Evolutionary conservation across 2,113 vertebrate species (phyloP).

Genomic region (Cathartes aura): DNA sequence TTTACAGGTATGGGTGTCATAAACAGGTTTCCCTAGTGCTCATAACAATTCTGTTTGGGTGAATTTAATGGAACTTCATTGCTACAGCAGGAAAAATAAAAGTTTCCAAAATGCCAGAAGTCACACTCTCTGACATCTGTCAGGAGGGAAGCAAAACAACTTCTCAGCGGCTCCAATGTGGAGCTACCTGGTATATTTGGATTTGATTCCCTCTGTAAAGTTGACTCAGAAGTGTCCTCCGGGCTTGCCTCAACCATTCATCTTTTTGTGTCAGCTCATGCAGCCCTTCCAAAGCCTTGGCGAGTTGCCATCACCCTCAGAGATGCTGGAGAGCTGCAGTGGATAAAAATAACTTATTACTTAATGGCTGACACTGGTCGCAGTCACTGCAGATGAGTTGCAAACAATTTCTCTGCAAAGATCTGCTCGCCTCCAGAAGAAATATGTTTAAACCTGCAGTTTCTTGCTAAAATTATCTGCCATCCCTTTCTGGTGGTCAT

Average conservation of each 20-base stretch:
- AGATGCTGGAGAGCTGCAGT: conserved; percentile 16
- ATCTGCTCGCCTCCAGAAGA: background rate
- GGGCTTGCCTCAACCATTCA: background rate
- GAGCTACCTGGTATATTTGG: background rate
- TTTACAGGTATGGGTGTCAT: background rate
- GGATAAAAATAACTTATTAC: conserved; percentile 46
- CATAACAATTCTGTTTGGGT: background rate
- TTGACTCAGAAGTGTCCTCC: background rate
- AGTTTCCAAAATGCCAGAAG: background rate
- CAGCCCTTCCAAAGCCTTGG: conserved; percentile 21
- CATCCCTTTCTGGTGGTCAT: background rate
- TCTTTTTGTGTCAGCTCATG: conserved; percentile 5
- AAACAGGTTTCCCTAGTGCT: background rate
- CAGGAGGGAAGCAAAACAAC: background rate
- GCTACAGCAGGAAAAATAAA: background rate
- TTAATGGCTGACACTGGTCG: background rate
- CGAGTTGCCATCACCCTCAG: background rate
- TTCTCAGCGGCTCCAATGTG: background rate
- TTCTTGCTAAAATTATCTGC: background rate
- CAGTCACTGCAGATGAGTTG: background rate
- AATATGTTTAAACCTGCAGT: background rate
- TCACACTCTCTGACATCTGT: background rate
- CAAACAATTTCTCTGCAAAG: background rate
- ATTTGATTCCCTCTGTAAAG: background rate
- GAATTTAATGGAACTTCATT: background rate